Percentiles rank a stretch among this genome's conserved stretches.
phyloP scores from a whole-genome alignment of 2,113 vertebrate genomes.

The Osmerus eperlanus region DNA sequence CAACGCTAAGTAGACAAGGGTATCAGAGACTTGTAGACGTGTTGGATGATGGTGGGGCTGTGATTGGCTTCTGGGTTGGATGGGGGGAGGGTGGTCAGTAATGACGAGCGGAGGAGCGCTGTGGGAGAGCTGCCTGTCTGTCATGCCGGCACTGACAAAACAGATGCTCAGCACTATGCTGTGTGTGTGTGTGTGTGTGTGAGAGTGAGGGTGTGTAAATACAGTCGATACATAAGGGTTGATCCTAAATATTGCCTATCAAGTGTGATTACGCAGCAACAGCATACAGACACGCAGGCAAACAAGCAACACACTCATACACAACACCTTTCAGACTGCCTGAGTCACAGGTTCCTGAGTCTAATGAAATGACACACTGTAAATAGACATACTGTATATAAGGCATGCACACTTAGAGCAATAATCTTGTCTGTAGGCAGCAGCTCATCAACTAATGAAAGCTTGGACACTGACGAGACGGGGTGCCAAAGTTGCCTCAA shows the following conservation, averaged over 20 bases:
- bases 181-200: neutral
- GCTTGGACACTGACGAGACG: slow-evolving; percentile 49
- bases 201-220: slow-evolving; percentile 7
- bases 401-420: slow-evolving; percentile 30
- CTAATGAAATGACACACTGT: slow-evolving; percentile 1
- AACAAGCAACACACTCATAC: slow-evolving; percentile 9
- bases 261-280: slow-evolving; percentile 24
- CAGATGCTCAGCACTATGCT: slow-evolving; percentile 51
- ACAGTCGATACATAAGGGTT: slow-evolving; percentile 26
- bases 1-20: no score
- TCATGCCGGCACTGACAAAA: slow-evolving; percentile 27
- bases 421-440: slow-evolving; percentile 40
- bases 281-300: slow-evolving; percentile 35
- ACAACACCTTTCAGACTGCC: neutral
- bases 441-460: slow-evolving; percentile 55
- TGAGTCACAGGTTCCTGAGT: slow-evolving; percentile 20
- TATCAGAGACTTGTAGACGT: neutral
- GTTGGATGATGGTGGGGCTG: slow-evolving; percentile 27
- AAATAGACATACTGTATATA: no score
- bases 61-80: neutral
- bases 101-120: slow-evolving; percentile 41
- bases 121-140: slow-evolving; percentile 12
- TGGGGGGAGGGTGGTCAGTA: slow-evolving; percentile 26
- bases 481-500: slow-evolving; percentile 17
- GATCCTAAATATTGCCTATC: slow-evolving; percentile 28